Evolutionary conservation across 1,140 invertebrate genomes (phyloP).

Genomic region (Leptinotarsa lineolata): DNA sequence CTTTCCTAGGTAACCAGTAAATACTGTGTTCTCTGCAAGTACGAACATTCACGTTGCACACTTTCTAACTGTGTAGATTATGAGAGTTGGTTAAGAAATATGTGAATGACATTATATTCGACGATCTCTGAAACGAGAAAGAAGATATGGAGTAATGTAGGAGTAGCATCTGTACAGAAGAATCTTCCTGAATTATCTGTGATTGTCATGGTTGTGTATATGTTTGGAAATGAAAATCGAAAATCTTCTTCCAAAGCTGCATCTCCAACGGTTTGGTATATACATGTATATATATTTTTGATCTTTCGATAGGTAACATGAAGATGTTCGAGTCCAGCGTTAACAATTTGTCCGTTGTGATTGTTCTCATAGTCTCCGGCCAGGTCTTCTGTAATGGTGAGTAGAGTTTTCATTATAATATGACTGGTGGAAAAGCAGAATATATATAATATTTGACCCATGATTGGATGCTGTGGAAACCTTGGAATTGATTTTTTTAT

Average conservation of each 20-base stretch:
- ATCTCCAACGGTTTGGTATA: conserved; percentile 11
- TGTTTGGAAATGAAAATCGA: neutral
- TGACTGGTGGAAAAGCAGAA: too few relatives aligned
- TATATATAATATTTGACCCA: too few relatives aligned
- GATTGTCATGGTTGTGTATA: conserved; percentile 1
- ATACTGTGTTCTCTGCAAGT: neutral
- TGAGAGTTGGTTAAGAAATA: too few relatives aligned
- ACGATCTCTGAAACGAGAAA: neutral
- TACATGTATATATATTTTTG: conserved; percentile 7
- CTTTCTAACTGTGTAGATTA: too few relatives aligned
- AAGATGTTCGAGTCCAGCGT: conserved; percentile 14
- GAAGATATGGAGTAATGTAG: neutral
- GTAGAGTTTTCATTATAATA: neutral
- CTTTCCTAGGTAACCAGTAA: neutral
- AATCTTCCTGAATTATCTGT: neutral
- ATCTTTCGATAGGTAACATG: conserved; percentile 14
- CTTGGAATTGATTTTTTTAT: too few relatives aligned
- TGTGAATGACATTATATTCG: too few relatives aligned
- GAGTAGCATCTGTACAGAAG: neutral
- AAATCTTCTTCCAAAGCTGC: neutral
- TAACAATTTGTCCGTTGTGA: neutral
- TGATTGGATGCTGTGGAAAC: too few relatives aligned
- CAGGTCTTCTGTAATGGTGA: conserved; percentile 20
- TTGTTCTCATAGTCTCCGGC: conserved; percentile 9
- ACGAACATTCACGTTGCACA: neutral